phyloP scores from a whole-genome alignment of 2,113 vertebrate species.

The Trochalopteron elliotii region DNA sequence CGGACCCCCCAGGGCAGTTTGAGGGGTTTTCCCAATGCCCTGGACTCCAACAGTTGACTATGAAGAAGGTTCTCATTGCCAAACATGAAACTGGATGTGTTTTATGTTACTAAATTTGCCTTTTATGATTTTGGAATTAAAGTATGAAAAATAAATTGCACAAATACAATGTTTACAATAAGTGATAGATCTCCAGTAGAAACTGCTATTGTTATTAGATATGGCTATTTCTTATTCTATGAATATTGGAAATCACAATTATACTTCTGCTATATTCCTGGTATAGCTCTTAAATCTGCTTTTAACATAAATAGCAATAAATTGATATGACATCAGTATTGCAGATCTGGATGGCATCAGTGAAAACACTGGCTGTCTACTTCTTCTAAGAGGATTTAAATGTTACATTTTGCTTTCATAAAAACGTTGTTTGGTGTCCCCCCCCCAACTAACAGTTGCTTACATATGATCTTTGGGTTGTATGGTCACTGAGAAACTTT shows the following conservation, averaged over 20 bases:
- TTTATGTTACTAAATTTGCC: conserved; percentile 72
- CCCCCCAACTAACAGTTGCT: neutral
- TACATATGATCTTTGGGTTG: neutral
- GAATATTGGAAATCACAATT: conserved; percentile 56
- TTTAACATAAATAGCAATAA: conserved; percentile 67
- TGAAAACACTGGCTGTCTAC: conserved; percentile 11
- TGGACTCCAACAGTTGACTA: neutral
- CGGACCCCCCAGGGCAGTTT: too few species aligned
- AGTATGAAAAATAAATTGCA: conserved; percentile 70
- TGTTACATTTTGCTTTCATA: conserved; percentile 45
- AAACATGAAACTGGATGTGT: conserved; percentile 65
- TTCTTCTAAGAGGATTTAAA: neutral
- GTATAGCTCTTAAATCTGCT: conserved; percentile 62
- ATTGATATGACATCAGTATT: conserved; percentile 58
- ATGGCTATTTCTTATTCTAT: conserved; percentile 37
- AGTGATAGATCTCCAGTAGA: conserved; percentile 61
- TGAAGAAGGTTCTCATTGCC: conserved; percentile 56
- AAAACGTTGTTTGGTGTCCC: neutral
- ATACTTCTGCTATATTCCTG: conserved; percentile 37
- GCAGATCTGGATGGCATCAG: conserved; percentile 32
- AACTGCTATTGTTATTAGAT: conserved; percentile 63
- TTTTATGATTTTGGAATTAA: conserved; percentile 72
- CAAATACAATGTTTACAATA: conserved; percentile 71
- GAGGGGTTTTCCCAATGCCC: too few species aligned
- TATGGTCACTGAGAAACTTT: neutral